phyloP scores from a whole-genome alignment of 1,140 invertebrate species.

The Pseudobourletiella spinata region DNA sequence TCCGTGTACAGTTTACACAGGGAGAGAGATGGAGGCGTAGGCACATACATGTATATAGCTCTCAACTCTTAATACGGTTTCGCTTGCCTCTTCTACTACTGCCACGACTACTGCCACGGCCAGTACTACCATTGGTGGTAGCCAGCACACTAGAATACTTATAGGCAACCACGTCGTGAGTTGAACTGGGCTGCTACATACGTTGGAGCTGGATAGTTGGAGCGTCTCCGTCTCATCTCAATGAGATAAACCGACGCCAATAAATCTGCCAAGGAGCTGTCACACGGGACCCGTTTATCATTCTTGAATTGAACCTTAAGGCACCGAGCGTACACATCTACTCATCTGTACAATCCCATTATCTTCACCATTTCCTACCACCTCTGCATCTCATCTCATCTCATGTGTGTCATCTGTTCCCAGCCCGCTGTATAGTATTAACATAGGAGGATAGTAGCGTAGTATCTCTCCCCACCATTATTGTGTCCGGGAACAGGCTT shows the following conservation, averaged over 20 bases:
- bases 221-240: slow-evolving; percentile 24
- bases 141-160: no score
- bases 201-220: no score
- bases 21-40: background rate
- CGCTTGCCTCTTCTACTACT: no score
- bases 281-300: slow-evolving; percentile 30
- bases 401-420: slow-evolving; percentile 22
- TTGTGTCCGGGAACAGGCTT: no score
- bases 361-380: slow-evolving; percentile 23
- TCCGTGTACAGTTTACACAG: background rate
- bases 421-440: background rate
- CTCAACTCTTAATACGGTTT: no score
- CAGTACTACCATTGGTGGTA: no score
- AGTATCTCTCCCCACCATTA: no score
- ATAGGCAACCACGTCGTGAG: no score
- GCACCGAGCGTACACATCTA: slow-evolving; percentile 21
- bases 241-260: slow-evolving; percentile 35
- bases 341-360: slow-evolving; percentile 31
- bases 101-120: no score
- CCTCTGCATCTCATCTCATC: slow-evolving; percentile 27
- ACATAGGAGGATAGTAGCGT: no score
- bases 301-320: slow-evolving; percentile 35
- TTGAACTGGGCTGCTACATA: no score
- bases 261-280: slow-evolving; percentile 35
- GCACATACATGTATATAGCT: no score